Percentiles rank a stretch among this genome's conserved stretches.
Evolutionary conservation across 2,888 invertebrate genomes (phyloP).

Genomic region (Conchocele bisecta): DNA sequence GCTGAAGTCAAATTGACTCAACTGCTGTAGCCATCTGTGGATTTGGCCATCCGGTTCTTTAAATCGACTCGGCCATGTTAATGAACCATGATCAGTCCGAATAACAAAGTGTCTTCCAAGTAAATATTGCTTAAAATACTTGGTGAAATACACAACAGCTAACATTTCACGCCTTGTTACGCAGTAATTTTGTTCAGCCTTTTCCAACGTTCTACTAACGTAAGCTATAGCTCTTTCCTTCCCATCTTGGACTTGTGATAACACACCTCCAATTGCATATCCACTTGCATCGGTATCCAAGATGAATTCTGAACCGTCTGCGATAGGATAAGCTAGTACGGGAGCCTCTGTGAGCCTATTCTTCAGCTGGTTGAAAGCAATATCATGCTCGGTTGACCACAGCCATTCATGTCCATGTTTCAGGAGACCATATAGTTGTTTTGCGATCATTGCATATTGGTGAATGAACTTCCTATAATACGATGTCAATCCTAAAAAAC

Average conservation of each 20-base stretch:
- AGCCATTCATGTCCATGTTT: no score
- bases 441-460: no score
- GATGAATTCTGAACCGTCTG: neutral
- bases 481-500: no score
- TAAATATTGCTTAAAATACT: constrained; percentile 58
- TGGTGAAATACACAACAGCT: constrained; percentile 52
- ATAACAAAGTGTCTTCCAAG: constrained; percentile 45
- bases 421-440: no score
- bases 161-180: constrained; percentile 50
- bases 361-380: no score
- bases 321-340: neutral
- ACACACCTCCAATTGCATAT: constrained; percentile 53
- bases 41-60: constrained; percentile 47
- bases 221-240: constrained; percentile 56
- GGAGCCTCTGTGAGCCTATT: neutral
- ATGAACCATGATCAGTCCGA: constrained; percentile 56
- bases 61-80: constrained; percentile 45
- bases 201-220: constrained; percentile 31
- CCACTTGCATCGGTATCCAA: neutral
- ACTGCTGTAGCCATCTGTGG: constrained; percentile 34
- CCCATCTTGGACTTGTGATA: constrained; percentile 52
- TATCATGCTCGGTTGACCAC: no score
- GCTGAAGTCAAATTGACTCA: neutral
- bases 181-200: constrained; percentile 45
- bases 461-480: no score